Evolutionary conservation across 1,140 invertebrate species (phyloP).

Genomic region (Stenopsyche tienmushanensis): DNA sequence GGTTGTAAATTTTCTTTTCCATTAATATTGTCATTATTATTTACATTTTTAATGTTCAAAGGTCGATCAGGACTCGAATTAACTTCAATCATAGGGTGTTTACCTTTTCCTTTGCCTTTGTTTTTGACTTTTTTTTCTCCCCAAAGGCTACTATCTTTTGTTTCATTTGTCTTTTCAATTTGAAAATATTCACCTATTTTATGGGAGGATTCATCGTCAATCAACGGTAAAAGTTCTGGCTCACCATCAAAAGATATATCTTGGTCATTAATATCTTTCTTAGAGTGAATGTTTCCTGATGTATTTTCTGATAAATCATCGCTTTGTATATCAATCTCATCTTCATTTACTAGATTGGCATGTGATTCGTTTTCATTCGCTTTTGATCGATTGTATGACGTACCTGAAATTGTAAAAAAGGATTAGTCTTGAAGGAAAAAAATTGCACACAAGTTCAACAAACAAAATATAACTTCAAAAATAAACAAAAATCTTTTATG

Average conservation of each 20-base stretch:
- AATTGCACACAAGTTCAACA: too few relatives aligned
- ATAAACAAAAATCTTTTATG: too few relatives aligned
- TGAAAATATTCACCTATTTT: conserved; percentile 37
- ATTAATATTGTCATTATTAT: neutral
- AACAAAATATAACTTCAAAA: too few relatives aligned
- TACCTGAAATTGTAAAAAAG: too few relatives aligned
- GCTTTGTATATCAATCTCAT: neutral
- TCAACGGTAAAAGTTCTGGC: conserved; percentile 11
- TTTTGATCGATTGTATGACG: too few relatives aligned
- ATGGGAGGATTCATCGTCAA: conserved; percentile 24
- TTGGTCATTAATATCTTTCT: neutral
- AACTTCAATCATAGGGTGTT: neutral
- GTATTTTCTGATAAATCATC: neutral
- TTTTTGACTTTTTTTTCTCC: conserved; percentile 18
- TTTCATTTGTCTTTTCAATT: conserved; percentile 4
- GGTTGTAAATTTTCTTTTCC: neutral
- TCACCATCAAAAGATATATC: neutral
- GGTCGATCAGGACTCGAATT: neutral
- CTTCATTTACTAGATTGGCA: too few relatives aligned
- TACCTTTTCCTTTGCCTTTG: conserved; percentile 32
- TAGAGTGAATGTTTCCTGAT: neutral
- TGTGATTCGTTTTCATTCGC: neutral
- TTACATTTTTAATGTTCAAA: neutral
- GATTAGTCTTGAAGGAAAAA: too few relatives aligned
- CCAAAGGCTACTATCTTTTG: neutral